phyloP scores from a whole-genome alignment of 2,113 vertebrate species.

The Columbina picui region DNA sequence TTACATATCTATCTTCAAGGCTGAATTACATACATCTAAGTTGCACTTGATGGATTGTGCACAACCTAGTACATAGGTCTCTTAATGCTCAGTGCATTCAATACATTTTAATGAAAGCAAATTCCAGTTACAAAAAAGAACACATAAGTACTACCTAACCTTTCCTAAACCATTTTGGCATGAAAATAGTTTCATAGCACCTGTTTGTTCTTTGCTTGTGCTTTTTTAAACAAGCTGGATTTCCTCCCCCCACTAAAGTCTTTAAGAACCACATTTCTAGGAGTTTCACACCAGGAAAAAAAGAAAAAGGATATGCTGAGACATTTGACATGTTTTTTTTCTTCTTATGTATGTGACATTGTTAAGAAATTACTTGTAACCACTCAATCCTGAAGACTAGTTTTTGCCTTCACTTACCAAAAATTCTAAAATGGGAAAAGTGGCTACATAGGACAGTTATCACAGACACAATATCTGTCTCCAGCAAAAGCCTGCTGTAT shows the following conservation, averaged over 20 bases:
- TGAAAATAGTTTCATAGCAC: neutral
- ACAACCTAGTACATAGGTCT: neutral
- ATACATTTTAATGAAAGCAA: neutral
- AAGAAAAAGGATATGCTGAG: neutral
- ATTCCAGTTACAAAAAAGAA: neutral
- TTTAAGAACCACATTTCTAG: neutral
- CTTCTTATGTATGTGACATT: neutral
- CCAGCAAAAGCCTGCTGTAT: neutral
- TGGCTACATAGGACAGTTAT: neutral
- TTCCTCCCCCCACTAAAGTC: neutral
- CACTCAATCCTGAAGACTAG: neutral
- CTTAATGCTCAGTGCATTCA: neutral
- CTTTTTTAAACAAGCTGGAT: neutral
- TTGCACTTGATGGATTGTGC: neutral
- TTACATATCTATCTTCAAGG: neutral
- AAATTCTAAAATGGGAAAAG: neutral
- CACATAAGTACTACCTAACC: accelerated
- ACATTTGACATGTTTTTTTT: neutral
- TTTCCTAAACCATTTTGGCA: neutral
- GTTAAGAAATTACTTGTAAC: neutral
- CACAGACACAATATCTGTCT: neutral
- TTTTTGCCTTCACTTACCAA: neutral
- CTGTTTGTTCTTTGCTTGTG: neutral
- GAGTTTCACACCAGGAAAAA: neutral
- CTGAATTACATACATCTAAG: neutral